Evolutionary conservation across 2,888 invertebrate genomes (phyloP), one percentile per base, ranked within the genome.

Genomic region (Therioaphis trifolii): DNA sequence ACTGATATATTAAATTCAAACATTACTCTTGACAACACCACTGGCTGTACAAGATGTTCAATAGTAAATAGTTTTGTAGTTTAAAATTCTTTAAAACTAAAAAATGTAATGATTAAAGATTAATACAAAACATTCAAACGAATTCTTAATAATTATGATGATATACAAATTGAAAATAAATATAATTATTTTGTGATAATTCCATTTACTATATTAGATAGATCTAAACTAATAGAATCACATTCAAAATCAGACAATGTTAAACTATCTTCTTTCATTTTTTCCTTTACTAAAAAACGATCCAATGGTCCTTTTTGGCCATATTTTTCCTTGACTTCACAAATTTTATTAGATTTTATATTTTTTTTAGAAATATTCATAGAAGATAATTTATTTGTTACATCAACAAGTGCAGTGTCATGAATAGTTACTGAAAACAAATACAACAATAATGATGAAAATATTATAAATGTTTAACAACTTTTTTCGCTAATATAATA

Each of bases 181-280:
- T 7, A 40, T 68, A n/a, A 15, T 0, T 52, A 24, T 71, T 29
- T 63, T 21, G 35, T 21, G 40, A 74, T 82, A 24, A 82, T 82
- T 63, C 40, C 24, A 27, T 82, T 74, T n/a, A 82, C 55, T 15
- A 85, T 84, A 11, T 76, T 74, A 49, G 85, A 85, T 21, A 85
- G 61, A 61, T 85, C 75, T 29, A 84, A 84, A 49, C 79, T 76
- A 69, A 69, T 49, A 2, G 84, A 84, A 61, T 86, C 85, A 46
- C 85, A 86, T 58, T 86, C 86, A 71, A 84, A 85, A 63, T 86
- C 86, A 2, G 85, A 85, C 15, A 85, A 55, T 61, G 85, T 84
- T 18, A 85, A 75, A 80, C 84, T 85, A 21, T 84, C 84, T 0
- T 85, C 82, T 40, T 49, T 52, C 49, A 21, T 7, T 52, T 63